Base-by-base conservation (phyloP, 2,797 vertebrate species). In the Gastrophryne carolinensis region DNA sequence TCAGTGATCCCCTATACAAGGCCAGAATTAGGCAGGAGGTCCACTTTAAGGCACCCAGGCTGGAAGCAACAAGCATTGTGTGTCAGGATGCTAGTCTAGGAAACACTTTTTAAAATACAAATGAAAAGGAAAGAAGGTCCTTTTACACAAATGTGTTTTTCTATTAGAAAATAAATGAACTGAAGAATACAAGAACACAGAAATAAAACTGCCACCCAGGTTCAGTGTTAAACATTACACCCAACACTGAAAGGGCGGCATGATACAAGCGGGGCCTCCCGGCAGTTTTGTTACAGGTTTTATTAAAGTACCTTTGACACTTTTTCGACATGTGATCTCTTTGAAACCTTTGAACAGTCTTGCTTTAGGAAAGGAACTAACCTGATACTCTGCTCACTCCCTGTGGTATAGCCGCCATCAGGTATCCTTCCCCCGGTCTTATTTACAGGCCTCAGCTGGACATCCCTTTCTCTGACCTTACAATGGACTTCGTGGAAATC, bases 401-500 rank as follows among this genome's bases (percentile, higher is more conserved):
- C 66, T 69, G 29, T 24, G 24, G 26, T 56, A n/a, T 10, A 54
- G 30, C 57, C 24, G 41, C 24, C 12, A 44, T 44, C 21, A 44
- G 60, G 57, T 12, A 23, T 11, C n/a, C 44, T 50, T 34, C 44
- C 30, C 21, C 41, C 2, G 60, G 76, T 76, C 34, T 0, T 26
- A 64, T 60, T 57, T 69, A 79, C 82, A 83, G 83, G 82, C 57
- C 58, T n/a, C 73, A 79, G 72, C 65, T 80, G 67, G 39, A 76
- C 83, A 87, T 84, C 85, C 83, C 82, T 78, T 83, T 80, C 73
- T 80, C 79, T 86, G 80, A 82, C 85, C 80, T 79, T 79, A 81
- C 84, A 84, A 84, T 79, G 83, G 80, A 84, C 81, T 84, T 79
- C 80, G 79, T 84, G 73, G 83, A 84, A 86, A 84, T 89, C 83